Conservation (phyloP, 2,113 vertebrate genomes). For the Hyperopisus bebe region DNA sequence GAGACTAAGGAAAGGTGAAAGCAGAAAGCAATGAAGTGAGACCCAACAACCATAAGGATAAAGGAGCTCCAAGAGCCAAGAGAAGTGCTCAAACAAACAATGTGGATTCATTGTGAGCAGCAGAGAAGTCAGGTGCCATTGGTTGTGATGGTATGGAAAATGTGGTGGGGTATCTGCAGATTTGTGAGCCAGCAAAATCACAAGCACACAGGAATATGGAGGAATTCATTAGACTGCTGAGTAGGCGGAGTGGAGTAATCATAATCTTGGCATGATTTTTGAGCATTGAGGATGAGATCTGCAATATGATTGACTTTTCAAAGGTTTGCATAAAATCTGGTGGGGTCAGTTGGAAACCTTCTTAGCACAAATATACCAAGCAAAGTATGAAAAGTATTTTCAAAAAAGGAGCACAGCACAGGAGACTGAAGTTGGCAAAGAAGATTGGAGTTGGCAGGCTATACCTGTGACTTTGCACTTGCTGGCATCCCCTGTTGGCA, state of each 20-base stretch:
- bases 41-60: conserved; percentile 49
- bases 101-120: conserved; percentile 53
- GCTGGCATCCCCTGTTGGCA: conserved; percentile 72
- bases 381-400: not conserved
- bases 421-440: not conserved
- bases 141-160: not conserved
- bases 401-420: not conserved
- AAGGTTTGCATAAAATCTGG: not conserved
- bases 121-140: conserved; percentile 26
- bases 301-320: not conserved
- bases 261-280: not conserved
- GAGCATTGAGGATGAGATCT: not conserved
- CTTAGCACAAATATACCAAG: not conserved
- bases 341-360: not conserved
- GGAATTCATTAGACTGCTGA: too few species aligned
- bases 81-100: conserved; percentile 28
- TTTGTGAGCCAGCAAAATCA: not conserved
- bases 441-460: not conserved
- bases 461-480: conserved; percentile 72
- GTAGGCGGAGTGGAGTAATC: not conserved
- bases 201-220: not conserved
- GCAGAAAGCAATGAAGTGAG: conserved; percentile 74
- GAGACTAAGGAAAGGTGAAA: conserved; percentile 85
- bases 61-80: conserved; percentile 48
- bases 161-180: not conserved